Percentiles rank a stretch among this genome's conserved stretches.
Evolutionary conservation across 2,113 vertebrate species (phyloP).

Genomic region (Crypturellus undulatus): DNA sequence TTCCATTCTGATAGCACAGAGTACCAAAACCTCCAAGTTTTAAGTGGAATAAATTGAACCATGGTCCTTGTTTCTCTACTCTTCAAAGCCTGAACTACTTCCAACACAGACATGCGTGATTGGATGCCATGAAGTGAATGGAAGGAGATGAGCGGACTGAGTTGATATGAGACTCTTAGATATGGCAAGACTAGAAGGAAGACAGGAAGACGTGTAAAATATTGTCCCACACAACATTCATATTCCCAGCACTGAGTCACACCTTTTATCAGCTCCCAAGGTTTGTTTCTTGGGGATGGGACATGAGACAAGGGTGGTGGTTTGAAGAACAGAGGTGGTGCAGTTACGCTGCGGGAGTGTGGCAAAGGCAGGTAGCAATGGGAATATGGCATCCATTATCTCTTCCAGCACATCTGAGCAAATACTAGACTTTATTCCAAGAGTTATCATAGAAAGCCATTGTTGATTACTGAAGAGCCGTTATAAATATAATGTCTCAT

Average conservation of each 20-base stretch:
- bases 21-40: background rate
- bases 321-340: background rate
- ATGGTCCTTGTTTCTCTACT: background rate
- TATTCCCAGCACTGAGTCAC: background rate
- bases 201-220: background rate
- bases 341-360: accelerated
- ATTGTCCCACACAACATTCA: accelerated
- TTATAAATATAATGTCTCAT: background rate
- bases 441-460: background rate
- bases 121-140: background rate
- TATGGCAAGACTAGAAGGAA: background rate
- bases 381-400: background rate
- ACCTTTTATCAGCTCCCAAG: background rate
- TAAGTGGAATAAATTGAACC: background rate
- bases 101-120: background rate
- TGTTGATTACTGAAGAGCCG: background rate
- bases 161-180: background rate
- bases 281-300: background rate
- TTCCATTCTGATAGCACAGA: background rate
- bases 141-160: background rate
- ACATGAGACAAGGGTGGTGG: background rate
- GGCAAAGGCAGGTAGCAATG: background rate
- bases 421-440: background rate
- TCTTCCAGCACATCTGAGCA: background rate
- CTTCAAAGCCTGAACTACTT: background rate